Base-by-base conservation (phyloP, 2,888 invertebrate genomes). In the Fissipunctia ypsillon region DNA sequence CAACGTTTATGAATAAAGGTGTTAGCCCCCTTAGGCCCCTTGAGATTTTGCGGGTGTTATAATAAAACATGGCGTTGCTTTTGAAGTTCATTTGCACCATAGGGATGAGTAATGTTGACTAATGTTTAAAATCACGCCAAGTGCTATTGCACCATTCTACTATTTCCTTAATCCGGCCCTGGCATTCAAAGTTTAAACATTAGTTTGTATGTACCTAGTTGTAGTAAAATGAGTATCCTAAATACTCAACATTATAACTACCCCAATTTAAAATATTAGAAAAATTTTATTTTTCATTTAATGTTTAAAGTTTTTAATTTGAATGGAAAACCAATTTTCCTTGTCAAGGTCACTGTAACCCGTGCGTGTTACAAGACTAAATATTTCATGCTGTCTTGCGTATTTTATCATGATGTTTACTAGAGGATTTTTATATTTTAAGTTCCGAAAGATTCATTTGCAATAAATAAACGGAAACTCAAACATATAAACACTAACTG, bases 321-420 rank as follows among this genome's bases (percentile, higher is more conserved):
- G n/a, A n/a, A n/a, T n/a, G n/a, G n/a, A n/a, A n/a, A n/a, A n/a
- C n/a, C n/a, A n/a, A 45, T 31, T 63, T 52, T 60, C 25, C 25
- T 45, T 19, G 16, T 28, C 43, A 78, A 57, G 78, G 69, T 52
- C 61, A 61, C 31, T 14, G 31, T 5, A 50, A 16, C 10, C n/a
- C n/a, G n/a, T n/a, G n/a, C 38, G 73, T 56, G 78, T 78, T 78
- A 73, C 78, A 52, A 78, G 35, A 38, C 12, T 25, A 57, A 66
- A 65, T 54, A 65, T 28, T 19, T n/a, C 7, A 25, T 28, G 7
- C 5, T 52, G 25, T 52, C 19, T 31, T 22, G 25, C 6, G 5
- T 12, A 16, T 43, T 67, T 43, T 52, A 28, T 16, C 2, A 16
- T n/a, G 10, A 43, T 43, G 1, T 48, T 38, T 25, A 28, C 5